phyloP scores from a whole-genome alignment of 2,113 vertebrate species.

The Oenanthe oenanthe region DNA sequence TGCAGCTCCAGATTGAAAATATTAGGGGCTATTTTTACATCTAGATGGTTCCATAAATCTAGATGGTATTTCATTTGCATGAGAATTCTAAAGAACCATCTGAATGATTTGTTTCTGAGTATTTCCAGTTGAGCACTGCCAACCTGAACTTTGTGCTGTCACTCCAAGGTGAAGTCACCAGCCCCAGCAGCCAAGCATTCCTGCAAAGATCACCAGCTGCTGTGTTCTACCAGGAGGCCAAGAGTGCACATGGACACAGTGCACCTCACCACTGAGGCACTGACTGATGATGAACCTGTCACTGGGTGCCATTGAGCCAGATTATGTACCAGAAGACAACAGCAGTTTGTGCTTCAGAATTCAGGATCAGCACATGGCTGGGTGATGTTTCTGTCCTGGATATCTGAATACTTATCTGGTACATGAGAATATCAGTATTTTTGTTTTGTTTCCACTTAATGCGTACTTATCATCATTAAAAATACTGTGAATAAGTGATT shows the following conservation, averaged over 20 bases:
- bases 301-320: neutral
- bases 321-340: neutral
- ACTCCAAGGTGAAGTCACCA: neutral
- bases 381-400: neutral
- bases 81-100: neutral
- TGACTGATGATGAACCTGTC: neutral
- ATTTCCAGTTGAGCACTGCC: neutral
- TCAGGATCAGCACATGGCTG: neutral
- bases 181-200: neutral
- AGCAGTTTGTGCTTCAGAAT: neutral
- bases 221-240: neutral
- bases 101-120: neutral
- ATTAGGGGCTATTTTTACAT: neutral
- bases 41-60: neutral
- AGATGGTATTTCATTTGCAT: neutral
- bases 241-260: too few relatives aligned
- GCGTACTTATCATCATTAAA: neutral
- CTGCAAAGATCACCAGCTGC: neutral
- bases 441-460: neutral
- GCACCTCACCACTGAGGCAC: fast-evolving
- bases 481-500: neutral
- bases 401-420: neutral
- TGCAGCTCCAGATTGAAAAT: neutral
- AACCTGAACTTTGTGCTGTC: neutral
- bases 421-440: neutral